phyloP scores from a whole-genome alignment of 30 jellyfish, hydroid and myxozoan genomes.

The Nemopilema nomurai region DNA sequence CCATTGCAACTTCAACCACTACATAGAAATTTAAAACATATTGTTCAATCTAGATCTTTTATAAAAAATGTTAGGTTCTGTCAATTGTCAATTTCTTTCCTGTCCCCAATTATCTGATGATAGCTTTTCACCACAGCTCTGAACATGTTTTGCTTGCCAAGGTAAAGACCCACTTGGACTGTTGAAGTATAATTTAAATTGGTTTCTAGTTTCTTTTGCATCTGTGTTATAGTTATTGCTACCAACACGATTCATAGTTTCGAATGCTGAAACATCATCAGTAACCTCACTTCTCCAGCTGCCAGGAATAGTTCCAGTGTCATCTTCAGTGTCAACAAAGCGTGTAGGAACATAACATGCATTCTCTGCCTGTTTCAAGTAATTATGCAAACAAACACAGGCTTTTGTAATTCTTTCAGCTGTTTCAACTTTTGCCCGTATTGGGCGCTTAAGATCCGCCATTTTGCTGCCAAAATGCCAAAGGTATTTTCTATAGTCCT shows the following conservation, averaged over 20 bases:
- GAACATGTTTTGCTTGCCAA: neutral
- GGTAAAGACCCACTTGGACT: neutral
- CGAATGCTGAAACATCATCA: neutral
- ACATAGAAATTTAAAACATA: no score
- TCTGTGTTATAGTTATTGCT: neutral
- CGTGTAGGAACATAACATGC: slow-evolving; percentile 45
- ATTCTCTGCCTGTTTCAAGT: slow-evolving; percentile 46
- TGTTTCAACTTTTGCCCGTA: slow-evolving; percentile 24
- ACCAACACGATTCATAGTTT: neutral
- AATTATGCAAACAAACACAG: slow-evolving; percentile 42
- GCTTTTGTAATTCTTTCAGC: slow-evolving; percentile 45
- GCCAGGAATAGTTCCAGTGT: neutral
- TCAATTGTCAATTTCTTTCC: no score
- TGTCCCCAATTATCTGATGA: no score
- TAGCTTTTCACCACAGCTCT: neutral
- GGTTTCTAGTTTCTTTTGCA: neutral
- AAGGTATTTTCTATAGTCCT: slow-evolving; percentile 30
- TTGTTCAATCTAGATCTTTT: no score
- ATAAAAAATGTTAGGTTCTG: neutral
- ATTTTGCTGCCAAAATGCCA: slow-evolving; percentile 61
- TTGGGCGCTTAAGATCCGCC: slow-evolving; percentile 66
- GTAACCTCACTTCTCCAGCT: neutral
- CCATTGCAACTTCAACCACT: no score
- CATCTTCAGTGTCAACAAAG: slow-evolving; percentile 29
- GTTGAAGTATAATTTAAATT: neutral